Evolutionary conservation across 2,113 vertebrate species (phyloP).

Genomic region (Diglossa brunneiventris): DNA sequence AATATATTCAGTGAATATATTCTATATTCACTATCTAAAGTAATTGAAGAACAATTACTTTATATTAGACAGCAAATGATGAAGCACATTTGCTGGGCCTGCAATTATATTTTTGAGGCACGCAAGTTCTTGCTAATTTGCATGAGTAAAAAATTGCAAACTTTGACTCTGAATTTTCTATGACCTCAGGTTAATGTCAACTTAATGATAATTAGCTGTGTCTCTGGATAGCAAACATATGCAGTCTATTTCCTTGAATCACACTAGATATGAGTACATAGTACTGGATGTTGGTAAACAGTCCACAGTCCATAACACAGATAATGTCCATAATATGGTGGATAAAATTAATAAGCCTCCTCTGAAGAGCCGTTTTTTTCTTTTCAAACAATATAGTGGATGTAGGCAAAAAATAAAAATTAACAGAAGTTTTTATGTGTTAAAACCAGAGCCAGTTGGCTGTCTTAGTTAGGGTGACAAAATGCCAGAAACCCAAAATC

Average conservation of each 20-base stretch:
- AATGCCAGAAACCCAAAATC: constrained; percentile 56
- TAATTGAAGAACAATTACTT: background rate
- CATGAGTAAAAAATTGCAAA: background rate
- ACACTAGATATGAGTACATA: background rate
- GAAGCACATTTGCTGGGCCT: background rate
- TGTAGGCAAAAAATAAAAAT: constrained; percentile 21
- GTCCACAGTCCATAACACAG: background rate
- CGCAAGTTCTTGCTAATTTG: background rate
- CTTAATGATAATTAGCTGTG: background rate
- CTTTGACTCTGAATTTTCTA: background rate
- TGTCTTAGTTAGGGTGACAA: constrained; percentile 46
- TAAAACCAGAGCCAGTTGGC: constrained; percentile 61
- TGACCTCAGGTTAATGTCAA: background rate
- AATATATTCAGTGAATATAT: background rate
- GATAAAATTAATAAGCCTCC: background rate
- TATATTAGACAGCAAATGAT: background rate
- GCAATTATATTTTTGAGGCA: background rate
- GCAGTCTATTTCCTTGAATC: background rate
- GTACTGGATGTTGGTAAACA: background rate
- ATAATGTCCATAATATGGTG: background rate
- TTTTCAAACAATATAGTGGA: background rate
- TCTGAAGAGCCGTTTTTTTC: background rate
- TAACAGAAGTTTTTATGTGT: constrained; percentile 24
- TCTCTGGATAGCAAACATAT: background rate
- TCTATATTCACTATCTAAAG: background rate